These are phyloP conservation scores for Tiliacea aurago DNA, from an alignment of 2,888 invertebrate species.

Conservation along the genomic window DNA sequence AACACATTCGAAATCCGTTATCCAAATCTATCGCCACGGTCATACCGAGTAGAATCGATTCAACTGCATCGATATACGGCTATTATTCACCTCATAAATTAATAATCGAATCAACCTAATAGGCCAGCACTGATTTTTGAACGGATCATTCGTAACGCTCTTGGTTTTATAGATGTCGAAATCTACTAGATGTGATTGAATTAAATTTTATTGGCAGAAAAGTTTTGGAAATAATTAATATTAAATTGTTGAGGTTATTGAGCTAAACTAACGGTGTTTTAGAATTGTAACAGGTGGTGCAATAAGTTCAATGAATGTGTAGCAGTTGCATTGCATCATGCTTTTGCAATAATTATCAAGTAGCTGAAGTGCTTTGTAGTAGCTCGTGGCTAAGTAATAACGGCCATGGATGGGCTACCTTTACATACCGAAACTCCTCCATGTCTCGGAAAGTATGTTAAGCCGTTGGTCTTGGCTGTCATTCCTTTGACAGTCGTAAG, in stretches of 20 bases:
- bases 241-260: constrained; percentile 39
- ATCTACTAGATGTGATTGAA: constrained; percentile 71
- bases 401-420: no score
- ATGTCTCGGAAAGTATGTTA: no score
- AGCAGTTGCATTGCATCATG: constrained; percentile 27
- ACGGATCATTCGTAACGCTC: constrained; percentile 82
- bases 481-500: no score
- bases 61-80: constrained; percentile 83
- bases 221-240: not conserved
- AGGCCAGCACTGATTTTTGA: constrained; percentile 86
- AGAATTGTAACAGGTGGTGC: constrained; percentile 22
- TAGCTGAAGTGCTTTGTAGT: not conserved
- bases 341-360: constrained; percentile 17
- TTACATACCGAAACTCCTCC: no score
- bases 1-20: constrained; percentile 77
- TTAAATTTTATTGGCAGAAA: constrained; percentile 53
- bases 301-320: constrained; percentile 26
- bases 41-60: constrained; percentile 70
- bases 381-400: no score
- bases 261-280: constrained; percentile 37
- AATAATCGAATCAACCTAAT: constrained; percentile 88
- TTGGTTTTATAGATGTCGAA: constrained; percentile 71
- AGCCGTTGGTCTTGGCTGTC: no score
- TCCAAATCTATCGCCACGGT: constrained; percentile 77
- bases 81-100: constrained; percentile 89